Evolutionary conservation across 2,113 vertebrate species (phyloP).

Genomic region (Benitochromis conjunctus): DNA sequence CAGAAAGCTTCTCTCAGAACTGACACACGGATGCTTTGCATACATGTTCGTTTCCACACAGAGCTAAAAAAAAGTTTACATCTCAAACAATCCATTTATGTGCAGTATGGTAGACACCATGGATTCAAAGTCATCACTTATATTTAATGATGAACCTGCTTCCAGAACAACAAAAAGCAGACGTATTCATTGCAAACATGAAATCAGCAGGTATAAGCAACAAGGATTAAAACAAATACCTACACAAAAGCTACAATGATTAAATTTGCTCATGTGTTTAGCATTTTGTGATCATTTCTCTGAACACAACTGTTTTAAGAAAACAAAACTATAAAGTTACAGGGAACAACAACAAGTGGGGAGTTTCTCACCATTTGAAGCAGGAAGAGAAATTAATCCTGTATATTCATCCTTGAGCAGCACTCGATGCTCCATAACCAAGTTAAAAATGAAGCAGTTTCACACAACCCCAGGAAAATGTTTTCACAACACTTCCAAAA

Average conservation of each 20-base stretch:
- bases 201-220: neutral
- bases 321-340: neutral
- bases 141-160: neutral
- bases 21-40: neutral
- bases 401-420: neutral
- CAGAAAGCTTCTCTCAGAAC: neutral
- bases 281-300: neutral
- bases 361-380: neutral
- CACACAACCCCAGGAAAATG: neutral
- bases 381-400: neutral
- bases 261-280: neutral
- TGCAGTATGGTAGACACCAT: neutral
- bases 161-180: neutral
- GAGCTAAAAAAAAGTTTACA: neutral
- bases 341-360: neutral
- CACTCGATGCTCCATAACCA: accelerated
- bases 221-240: neutral
- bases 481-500: neutral
- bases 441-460: neutral
- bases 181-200: neutral
- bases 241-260: neutral
- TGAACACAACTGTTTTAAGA: neutral
- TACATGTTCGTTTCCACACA: neutral
- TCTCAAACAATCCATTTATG: neutral
- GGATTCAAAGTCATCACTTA: accelerated